Evolutionary conservation across 2,797 vertebrate species (phyloP), one percentile per base, ranked within the genome.

Genomic region (Paratrypauchen microcephalus): DNA sequence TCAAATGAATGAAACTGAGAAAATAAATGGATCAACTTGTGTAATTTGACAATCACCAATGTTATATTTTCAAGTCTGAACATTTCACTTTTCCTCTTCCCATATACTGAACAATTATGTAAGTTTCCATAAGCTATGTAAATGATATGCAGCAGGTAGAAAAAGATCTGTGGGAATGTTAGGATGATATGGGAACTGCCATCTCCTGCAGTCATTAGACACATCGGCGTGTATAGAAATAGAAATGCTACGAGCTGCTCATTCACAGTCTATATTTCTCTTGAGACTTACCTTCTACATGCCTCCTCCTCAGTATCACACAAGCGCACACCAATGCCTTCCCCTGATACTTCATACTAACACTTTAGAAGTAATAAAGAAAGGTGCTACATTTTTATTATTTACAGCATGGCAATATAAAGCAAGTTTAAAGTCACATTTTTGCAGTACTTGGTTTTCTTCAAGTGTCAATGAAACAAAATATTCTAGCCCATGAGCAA

Each of bases 201-300:
- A 69, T 36, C 30, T 75, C 21, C n/a, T 54, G 23, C 26, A n/a
- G 11, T 66, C 68, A 68, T 77, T 68, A 69, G 39, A 50, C 36
- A 52, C 23, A 28, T 56, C 19, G 63, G 56, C 23, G 66, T 58
- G 68, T 61, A 58, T 65, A 57, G 61, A 66, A 74, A 65, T 11
- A 61, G 61, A 66, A 74, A 63, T 8, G 30, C 26, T 66, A 72
- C 19, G 5, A 28, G 36, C 54, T 65, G 16, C 66, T 70, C 45
- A 21, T 47, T 45, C 45, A 65, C 41, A 47, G 19, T 32, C 67
- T 24, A n/a, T 1, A 60, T 63, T 47, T 70, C 50, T 32, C 30
- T 24, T 39, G 19, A 68, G 60, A 62, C 36, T 26, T 45, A 52
- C 16, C 21, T 54, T 57, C 39, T 68, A n/a, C 23, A n/a, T 12